A percentile compares a stretch with the other conserved stretches of the same genome.
Conservation (phyloP, 2,113 vertebrate species). For the Campylomormyrus numenius region DNA sequence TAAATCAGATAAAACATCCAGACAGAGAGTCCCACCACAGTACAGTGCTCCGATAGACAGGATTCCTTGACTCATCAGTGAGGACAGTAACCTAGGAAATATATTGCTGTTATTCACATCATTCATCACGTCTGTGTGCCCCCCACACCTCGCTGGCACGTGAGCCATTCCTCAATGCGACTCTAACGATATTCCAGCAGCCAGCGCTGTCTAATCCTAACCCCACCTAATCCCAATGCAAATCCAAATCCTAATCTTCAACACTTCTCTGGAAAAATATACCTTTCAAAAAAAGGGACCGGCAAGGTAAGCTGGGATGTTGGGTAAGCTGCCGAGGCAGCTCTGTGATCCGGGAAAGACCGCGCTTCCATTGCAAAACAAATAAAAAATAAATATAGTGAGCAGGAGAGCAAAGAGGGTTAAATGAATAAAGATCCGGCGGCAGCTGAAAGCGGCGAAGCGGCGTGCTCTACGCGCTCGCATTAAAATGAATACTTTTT, state of each 20-base stretch:
- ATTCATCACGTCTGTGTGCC: neutral
- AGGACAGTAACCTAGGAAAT: neutral
- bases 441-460: conserved; percentile 54
- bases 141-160: neutral
- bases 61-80: neutral
- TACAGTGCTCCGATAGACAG: neutral
- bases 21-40: neutral
- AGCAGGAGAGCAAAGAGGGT: neutral
- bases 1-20: neutral
- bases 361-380: conserved; percentile 54
- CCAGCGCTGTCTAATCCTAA: neutral
- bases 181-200: neutral
- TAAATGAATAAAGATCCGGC: conserved; percentile 13
- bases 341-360: conserved; percentile 56
- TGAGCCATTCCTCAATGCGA: neutral
- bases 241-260: neutral
- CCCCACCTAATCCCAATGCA: neutral
- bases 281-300: neutral
- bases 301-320: neutral
- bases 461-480: conserved; percentile 73
- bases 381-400: neutral
- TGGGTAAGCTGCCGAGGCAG: neutral
- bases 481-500: conserved; percentile 93
- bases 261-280: neutral
- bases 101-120: neutral